Evolutionary conservation across 53 echinoderm and acorn worm genomes (phyloP).

Genomic region (Echinarachnius parma): DNA sequence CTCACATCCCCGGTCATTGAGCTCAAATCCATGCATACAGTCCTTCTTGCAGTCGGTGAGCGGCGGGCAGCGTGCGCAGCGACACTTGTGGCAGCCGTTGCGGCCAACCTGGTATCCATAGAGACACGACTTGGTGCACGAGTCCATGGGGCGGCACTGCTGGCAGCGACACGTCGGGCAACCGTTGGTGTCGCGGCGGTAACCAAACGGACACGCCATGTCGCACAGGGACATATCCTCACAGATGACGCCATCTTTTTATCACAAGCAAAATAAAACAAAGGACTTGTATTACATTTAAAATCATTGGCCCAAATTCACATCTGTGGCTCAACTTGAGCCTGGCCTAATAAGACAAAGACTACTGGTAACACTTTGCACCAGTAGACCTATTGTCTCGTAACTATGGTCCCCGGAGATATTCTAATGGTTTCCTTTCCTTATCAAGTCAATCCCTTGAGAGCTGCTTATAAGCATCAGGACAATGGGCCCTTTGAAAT

Average conservation of each 20-base stretch:
- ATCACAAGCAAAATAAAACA: too few species aligned
- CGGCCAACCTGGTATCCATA: slow-evolving; percentile 80
- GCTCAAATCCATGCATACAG: slow-evolving; percentile 83
- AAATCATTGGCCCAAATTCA: too few species aligned
- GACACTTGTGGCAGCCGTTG: slow-evolving; percentile 72
- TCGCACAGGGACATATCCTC: slow-evolving; percentile 19
- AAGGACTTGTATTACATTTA: too few species aligned
- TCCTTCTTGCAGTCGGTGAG: slow-evolving; percentile 66
- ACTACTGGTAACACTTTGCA: too few species aligned
- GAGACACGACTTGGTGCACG: slow-evolving; percentile 79
- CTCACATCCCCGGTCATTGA: slow-evolving; percentile 86
- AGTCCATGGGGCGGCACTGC: slow-evolving; percentile 66
- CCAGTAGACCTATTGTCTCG: too few species aligned
- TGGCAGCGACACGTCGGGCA: slow-evolving; percentile 76
- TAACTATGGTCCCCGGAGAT: too few species aligned
- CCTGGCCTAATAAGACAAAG: too few species aligned
- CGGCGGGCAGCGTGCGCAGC: slow-evolving; percentile 74
- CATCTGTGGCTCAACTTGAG: too few species aligned
- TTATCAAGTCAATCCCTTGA: too few species aligned
- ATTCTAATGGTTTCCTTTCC: too few species aligned
- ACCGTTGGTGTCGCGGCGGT: slow-evolving; percentile 62
- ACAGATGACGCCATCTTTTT: neutral
- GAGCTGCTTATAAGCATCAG: too few species aligned
- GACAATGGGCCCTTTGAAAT: too few species aligned
- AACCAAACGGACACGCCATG: slow-evolving; percentile 63